A percentile compares a stretch with the other conserved stretches of the same genome.
phyloP scores from a whole-genome alignment of 2,113 vertebrate species.

The Panurus biarmicus region DNA sequence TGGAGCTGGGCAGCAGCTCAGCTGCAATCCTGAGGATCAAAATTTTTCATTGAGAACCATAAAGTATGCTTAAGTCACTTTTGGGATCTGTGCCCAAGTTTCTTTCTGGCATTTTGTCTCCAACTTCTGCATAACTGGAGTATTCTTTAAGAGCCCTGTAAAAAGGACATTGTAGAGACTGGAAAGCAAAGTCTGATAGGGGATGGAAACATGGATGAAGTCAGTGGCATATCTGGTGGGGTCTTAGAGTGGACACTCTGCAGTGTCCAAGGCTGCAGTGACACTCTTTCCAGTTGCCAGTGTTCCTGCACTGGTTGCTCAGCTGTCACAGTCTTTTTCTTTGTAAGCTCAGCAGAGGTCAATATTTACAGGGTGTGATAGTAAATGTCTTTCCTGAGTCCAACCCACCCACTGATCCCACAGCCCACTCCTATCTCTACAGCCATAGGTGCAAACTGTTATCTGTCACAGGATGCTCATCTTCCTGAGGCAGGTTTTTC shows the following conservation, averaged over 20 bases:
- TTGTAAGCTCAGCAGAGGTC: not conserved
- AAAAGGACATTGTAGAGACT: fast-evolving
- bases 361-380: not conserved
- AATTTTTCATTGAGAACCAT: not conserved
- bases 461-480: not conserved
- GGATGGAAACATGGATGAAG: not conserved
- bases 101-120: not conserved
- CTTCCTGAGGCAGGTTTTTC: not conserved
- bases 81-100: not conserved
- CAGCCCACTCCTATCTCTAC: not conserved
- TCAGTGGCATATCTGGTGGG: not conserved
- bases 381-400: not conserved
- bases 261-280: not conserved
- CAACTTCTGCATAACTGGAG: not conserved
- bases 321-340: not conserved
- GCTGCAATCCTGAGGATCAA: not conserved
- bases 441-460: not conserved
- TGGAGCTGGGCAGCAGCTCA: not conserved
- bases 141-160: not conserved
- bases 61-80: not conserved
- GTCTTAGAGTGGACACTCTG: not conserved
- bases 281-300: not conserved
- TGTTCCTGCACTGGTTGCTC: not conserved
- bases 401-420: not conserved
- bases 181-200: not conserved